A percentile compares a stretch with the other conserved stretches of the same genome.
These are phyloP conservation scores for Seriola quinqueradiata DNA, from an alignment of 2,113 vertebrate genomes.

Conservation along the genomic window DNA sequence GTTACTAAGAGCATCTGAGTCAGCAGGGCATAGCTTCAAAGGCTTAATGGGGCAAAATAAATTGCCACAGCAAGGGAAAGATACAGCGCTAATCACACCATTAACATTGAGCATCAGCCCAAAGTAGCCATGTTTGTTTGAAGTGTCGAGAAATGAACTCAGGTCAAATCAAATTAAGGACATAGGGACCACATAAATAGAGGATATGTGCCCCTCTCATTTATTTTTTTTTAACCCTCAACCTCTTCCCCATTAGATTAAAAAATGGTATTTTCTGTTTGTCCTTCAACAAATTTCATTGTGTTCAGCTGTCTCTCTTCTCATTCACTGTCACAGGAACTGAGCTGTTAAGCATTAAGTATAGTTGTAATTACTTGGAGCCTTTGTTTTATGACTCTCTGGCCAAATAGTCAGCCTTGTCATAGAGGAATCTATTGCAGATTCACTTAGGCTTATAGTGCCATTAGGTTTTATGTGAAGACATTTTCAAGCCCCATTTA, in stretches of 20 bases:
- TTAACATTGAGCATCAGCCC: constrained; percentile 79
- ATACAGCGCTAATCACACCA: constrained; percentile 80
- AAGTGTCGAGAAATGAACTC: constrained; percentile 71
- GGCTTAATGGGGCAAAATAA: constrained; percentile 81
- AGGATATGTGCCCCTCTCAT: constrained; percentile 8
- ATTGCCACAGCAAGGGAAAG: constrained; percentile 78
- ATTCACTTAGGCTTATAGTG: constrained; percentile 67
- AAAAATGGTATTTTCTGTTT: not conserved
- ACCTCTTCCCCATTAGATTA: constrained; percentile 27
- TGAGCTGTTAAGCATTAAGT: constrained; percentile 41
- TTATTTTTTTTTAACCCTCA: constrained; percentile 33
- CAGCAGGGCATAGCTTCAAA: constrained; percentile 80
- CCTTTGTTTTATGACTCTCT: constrained; percentile 63
- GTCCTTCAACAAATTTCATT: constrained; percentile 46
- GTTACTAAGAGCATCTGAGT: constrained; percentile 81
- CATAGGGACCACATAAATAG: constrained; percentile 50
- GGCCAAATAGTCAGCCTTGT: constrained; percentile 58
- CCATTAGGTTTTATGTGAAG: constrained; percentile 70
- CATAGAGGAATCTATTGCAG: constrained; percentile 51
- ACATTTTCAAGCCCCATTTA: constrained; percentile 74
- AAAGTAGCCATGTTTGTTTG: constrained; percentile 76
- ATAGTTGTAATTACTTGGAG: constrained; percentile 68
- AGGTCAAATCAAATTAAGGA: constrained; percentile 75
- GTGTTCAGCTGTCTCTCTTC: not conserved
- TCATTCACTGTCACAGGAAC: constrained; percentile 12